Evolutionary conservation across 2,888 invertebrate species (phyloP).

Genomic region (Spisula subtruncata): DNA sequence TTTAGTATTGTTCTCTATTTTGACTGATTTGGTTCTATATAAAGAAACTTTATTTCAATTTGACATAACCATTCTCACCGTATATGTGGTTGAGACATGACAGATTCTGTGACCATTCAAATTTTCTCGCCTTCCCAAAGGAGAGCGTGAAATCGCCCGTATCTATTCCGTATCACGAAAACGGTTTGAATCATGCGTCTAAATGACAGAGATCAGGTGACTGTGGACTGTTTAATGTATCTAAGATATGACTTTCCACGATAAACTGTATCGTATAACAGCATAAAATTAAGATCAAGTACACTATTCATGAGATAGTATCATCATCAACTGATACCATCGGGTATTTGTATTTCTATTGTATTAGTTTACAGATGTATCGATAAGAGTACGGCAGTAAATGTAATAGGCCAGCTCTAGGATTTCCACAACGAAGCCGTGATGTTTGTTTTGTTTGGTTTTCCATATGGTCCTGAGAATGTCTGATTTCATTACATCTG

Average conservation of each 20-base stretch:
- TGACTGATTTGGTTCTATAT: no score
- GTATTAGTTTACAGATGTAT: slow-evolving; percentile 20
- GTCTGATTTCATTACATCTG: no score
- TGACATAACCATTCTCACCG: slow-evolving; percentile 38
- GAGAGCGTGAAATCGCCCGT: slow-evolving; percentile 58
- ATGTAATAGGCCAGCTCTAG: background rate
- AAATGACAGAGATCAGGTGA: slow-evolving; percentile 64
- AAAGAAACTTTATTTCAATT: background rate
- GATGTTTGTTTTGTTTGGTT: no score
- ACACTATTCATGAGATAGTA: slow-evolving; percentile 32
- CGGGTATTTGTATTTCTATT: slow-evolving; percentile 11
- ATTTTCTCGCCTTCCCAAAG: slow-evolving; percentile 53
- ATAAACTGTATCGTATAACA: slow-evolving; percentile 63
- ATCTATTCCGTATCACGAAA: slow-evolving; percentile 64
- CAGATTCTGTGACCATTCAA: slow-evolving; percentile 52
- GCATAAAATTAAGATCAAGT: slow-evolving; percentile 63
- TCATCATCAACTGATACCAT: slow-evolving; percentile 32
- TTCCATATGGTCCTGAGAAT: no score
- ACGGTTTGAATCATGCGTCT: slow-evolving; percentile 49
- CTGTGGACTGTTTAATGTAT: slow-evolving; percentile 54
- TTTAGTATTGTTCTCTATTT: no score
- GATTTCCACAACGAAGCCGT: background rate
- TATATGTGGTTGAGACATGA: slow-evolving; percentile 45
- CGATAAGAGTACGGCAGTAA: background rate
- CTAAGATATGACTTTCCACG: slow-evolving; percentile 64